Conservation (phyloP, 2,797 vertebrate species). For the Rhabdophis nuchalis region DNA sequence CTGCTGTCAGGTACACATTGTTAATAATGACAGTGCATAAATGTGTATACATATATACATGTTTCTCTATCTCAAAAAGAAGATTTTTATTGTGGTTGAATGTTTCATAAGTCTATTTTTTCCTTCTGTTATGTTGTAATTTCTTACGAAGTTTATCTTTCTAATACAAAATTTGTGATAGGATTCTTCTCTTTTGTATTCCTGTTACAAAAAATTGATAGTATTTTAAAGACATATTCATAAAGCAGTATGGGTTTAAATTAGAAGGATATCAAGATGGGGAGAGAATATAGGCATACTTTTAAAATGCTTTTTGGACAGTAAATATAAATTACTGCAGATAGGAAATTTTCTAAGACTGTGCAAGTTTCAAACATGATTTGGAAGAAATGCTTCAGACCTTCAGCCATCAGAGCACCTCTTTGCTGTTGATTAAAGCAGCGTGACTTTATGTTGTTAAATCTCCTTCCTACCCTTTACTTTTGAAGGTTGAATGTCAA, state of each 20-base stretch:
- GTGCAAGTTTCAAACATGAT: neutral
- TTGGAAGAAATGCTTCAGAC: neutral
- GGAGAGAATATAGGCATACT: conserved; percentile 11
- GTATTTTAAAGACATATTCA: conserved; percentile 13
- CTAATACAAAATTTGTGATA: neutral
- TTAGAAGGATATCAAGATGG: neutral
- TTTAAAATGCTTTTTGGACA: neutral
- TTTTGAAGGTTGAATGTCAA: neutral
- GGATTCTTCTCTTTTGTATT: neutral
- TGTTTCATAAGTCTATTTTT: neutral
- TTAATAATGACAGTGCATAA: neutral
- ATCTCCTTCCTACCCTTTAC: neutral
- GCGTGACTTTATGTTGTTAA: neutral
- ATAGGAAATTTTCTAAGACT: neutral
- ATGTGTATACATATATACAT: neutral
- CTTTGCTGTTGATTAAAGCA: neutral
- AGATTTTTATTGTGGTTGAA: neutral
- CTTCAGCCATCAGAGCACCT: neutral
- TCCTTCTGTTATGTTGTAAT: conserved; percentile 12
- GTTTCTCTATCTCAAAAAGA: neutral
- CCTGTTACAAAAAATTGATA: neutral
- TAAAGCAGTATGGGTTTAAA: neutral
- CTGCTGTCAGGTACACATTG: neutral
- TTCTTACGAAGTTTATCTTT: conserved; percentile 22
- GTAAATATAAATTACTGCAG: neutral